Conservation (phyloP, 2,888 invertebrate species). For the Apodemia zela region DNA sequence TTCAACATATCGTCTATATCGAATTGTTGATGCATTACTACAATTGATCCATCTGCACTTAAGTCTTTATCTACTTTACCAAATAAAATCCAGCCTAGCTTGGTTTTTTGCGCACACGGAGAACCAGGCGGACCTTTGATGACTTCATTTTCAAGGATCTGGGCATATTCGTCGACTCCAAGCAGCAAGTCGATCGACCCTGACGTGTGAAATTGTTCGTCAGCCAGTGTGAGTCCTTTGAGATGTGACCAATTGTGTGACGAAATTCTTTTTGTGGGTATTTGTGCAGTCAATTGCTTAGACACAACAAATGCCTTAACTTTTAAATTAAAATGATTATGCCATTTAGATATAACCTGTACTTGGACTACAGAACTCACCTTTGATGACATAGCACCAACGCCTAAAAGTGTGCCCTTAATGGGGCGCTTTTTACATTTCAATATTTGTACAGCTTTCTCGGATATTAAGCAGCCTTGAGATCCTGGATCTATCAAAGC, state of each 20-base stretch:
- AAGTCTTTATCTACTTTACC: no score
- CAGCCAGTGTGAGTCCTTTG: no score
- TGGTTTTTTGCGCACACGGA: neutral
- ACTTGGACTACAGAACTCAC: no score
- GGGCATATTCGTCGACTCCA: neutral
- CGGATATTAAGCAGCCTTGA: neutral
- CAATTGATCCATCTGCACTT: neutral
- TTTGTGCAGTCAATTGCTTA: no score
- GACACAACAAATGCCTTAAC: no score
- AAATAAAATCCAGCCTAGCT: neutral
- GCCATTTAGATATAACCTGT: no score
- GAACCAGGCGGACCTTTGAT: neutral
- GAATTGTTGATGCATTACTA: constrained; percentile 16
- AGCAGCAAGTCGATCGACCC: neutral
- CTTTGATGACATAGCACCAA: no score
- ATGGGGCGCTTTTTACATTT: no score
- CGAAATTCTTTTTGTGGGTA: no score
- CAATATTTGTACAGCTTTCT: neutral
- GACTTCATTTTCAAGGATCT: neutral
- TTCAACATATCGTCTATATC: constrained; percentile 19
- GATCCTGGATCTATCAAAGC: neutral
- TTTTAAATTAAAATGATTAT: no score
- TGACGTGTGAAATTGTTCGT: neutral
- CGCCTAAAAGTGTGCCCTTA: no score
- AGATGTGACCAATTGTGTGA: no score